A percentile compares a stretch with the other conserved stretches of the same genome.
phyloP scores from a whole-genome alignment of 2,888 invertebrate species.

The Acronicta leporina region DNA sequence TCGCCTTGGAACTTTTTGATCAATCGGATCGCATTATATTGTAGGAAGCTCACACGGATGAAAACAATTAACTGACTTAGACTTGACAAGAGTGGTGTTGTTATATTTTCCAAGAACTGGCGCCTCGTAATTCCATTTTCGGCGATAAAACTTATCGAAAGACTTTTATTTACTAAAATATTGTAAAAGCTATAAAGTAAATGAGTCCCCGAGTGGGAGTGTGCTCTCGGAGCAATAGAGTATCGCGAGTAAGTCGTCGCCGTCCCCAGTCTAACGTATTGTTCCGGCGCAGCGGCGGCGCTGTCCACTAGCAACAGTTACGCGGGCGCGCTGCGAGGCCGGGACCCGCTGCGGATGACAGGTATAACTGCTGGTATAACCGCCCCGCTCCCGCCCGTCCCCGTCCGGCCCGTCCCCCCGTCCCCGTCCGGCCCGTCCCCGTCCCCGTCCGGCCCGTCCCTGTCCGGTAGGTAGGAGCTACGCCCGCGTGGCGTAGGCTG shows the following conservation, averaged over 20 bases:
- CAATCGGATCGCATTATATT: no score
- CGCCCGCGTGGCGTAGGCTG: no score
- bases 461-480: neutral
- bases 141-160: constrained; percentile 33
- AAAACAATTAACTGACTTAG: no score
- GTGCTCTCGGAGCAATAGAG: no score
- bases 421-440: neutral
- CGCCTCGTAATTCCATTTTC: neutral
- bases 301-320: constrained; percentile 90
- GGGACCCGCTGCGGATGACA: constrained; percentile 94
- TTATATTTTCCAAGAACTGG: no score
- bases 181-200: neutral
- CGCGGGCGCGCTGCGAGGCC: constrained; percentile 97
- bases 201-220: neutral
- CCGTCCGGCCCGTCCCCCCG: constrained; percentile 9
- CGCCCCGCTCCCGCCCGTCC: constrained; percentile 30
- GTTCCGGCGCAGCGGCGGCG: constrained; percentile 63
- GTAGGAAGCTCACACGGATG: no score
- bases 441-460: neutral
- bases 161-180: neutral
- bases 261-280: constrained; percentile 53
- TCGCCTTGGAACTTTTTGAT: no score
- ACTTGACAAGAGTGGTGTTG: no score
- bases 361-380: constrained; percentile 89
- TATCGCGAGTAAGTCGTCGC: neutral